Evolutionary conservation across 2,888 invertebrate species (phyloP).

Genomic region (Galerucella calmariensis): DNA sequence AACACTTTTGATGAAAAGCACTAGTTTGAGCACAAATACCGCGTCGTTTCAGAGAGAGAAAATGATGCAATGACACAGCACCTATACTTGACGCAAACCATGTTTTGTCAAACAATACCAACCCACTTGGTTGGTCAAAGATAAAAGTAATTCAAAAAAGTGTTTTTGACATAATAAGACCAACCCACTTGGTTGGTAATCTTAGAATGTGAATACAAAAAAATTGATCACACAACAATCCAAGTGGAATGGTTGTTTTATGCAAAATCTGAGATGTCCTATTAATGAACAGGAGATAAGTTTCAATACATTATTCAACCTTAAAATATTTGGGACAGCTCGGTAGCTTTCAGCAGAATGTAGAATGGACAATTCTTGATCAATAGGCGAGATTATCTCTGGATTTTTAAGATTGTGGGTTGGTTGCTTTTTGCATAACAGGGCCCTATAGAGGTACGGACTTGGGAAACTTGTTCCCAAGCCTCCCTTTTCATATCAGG

Average conservation of each 20-base stretch:
- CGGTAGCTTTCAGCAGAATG: neutral
- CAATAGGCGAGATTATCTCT: neutral
- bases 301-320: neutral
- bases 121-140: neutral
- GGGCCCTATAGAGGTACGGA: neutral
- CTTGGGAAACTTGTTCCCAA: no score
- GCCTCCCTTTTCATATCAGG: no score
- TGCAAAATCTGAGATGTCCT: neutral
- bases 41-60: no score
- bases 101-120: neutral
- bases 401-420: neutral
- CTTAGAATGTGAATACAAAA: neutral
- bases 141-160: neutral
- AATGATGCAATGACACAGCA: neutral
- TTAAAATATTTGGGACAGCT: neutral
- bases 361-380: conserved; percentile 1
- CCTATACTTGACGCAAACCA: neutral
- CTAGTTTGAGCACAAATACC: no score
- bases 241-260: neutral
- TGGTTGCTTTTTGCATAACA: conserved; percentile 1
- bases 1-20: no score
- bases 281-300: neutral
- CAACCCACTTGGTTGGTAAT: neutral
- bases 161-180: neutral
- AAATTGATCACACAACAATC: neutral